These are phyloP conservation scores for Helostoma temminkii DNA, from an alignment of 2,797 vertebrate species.

Conservation along the genomic window DNA sequence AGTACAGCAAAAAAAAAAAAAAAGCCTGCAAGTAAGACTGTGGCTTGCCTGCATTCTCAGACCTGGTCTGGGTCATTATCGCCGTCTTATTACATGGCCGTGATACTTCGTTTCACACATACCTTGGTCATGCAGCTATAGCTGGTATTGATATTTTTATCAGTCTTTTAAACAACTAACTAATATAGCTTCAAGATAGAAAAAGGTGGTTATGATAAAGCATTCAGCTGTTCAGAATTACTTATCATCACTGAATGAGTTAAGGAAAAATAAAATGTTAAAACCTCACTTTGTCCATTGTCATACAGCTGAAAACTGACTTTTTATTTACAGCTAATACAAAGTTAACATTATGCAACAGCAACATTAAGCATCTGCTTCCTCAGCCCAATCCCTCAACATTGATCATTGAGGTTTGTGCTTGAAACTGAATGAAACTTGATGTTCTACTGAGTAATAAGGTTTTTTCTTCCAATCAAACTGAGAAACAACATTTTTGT, in stretches of 20 bases:
- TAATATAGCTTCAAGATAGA: no score
- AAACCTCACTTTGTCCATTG: no score
- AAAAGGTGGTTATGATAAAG: no score
- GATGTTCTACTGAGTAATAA: no score
- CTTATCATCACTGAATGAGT: no score
- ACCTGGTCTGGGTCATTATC: not conserved
- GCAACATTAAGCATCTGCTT: not conserved
- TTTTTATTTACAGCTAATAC: not conserved
- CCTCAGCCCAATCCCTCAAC: slow-evolving; percentile 1
- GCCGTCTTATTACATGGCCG: not conserved
- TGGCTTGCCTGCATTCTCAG: not conserved
- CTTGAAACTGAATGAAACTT: not conserved
- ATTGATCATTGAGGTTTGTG: not conserved
- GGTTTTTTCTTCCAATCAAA: no score
- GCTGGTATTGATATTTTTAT: not conserved
- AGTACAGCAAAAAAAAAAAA: not conserved
- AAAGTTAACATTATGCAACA: not conserved
- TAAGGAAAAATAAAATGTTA: no score
- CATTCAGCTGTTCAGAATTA: no score
- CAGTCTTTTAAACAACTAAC: no score
- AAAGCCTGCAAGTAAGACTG: not conserved
- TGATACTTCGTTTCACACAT: no score
- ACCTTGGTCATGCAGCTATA: not conserved
- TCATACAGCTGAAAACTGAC: not conserved
- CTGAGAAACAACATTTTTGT: not conserved